Base-by-base conservation (phyloP, 2,888 invertebrate genomes). In the Tholera decimalis region DNA sequence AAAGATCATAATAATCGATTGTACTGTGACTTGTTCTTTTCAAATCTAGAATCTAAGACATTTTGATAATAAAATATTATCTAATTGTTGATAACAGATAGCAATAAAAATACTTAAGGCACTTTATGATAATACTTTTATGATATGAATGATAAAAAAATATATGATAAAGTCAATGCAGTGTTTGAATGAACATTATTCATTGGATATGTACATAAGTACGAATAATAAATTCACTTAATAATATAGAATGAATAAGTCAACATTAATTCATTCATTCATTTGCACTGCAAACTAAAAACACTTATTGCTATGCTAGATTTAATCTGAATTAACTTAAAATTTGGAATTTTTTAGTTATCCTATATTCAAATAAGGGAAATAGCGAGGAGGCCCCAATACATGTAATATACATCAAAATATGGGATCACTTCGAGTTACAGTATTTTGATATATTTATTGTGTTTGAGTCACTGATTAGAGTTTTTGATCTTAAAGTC, bases 81-180 rank as follows among this genome's bases (percentile, higher is more conserved):
- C 9, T 35, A 13, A 2, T 54, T 67, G 8, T 20, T 0, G 43
- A 43, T 56, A 35, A 33, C 18, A 9, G 9, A 20, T 13, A 11
- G 26, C 26, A 22, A 39, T 67, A 67, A 67, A 63, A 63, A 63
- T 35, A 24, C 13, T 44, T 56, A 15, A 2, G 9, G 4, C 9
- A 30, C 37, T 44, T 13, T 46, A 33, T 13, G 30, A 37, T 46
- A 22, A n/a, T 28, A 39, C n/a, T 39, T 37, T 47, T 55, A 13
- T 22, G 56, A 54, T 33, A 37, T 43, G 7, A 24, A 20, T 7
- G 18, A 24, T 47, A 15, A n/a, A 18, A 24, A 13, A 35, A 67
- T 30, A n/a, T n/a, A n/a, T 39, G 11, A 18, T 46, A 28, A 44
- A 24, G 1, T 8, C 18, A 47, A 18, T 11, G 7, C 15, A 30